Conservation (phyloP, 2,113 vertebrate species). For the Chaetodon trifascialis region DNA sequence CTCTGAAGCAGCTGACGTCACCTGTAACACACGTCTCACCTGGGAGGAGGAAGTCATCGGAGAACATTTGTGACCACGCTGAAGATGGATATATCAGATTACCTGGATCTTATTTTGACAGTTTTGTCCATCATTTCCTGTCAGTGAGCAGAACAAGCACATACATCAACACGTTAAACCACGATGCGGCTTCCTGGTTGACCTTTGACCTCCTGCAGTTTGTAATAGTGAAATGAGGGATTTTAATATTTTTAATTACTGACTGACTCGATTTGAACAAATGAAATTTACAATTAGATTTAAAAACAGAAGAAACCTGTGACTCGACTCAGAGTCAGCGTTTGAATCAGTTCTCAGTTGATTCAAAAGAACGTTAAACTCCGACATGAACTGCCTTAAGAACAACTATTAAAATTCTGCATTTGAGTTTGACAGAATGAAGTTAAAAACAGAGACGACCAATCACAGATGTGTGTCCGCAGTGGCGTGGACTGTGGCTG, state of each 20-base stretch:
- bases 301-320: too few relatives aligned
- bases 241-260: background rate
- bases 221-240: background rate
- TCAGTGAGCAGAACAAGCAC: background rate
- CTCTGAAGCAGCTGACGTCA: background rate
- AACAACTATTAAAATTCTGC: too few relatives aligned
- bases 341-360: too few relatives aligned
- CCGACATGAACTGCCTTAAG: too few relatives aligned
- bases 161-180: background rate
- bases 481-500: too few relatives aligned
- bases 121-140: background rate
- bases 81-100: background rate
- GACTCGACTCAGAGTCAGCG: too few relatives aligned
- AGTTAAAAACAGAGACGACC: too few relatives aligned
- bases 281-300: too few relatives aligned
- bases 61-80: background rate
- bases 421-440: too few relatives aligned
- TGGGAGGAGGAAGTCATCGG: background rate
- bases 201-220: slow-evolving; percentile 7
- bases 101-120: background rate
- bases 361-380: too few relatives aligned
- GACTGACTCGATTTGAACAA: too few relatives aligned
- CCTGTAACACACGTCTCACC: background rate
- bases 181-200: background rate
- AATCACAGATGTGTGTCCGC: too few relatives aligned